Percentiles rank a stretch among this genome's conserved stretches.
phyloP scores from a whole-genome alignment of 2,888 invertebrate species.

The Drosophila setosimentum region DNA sequence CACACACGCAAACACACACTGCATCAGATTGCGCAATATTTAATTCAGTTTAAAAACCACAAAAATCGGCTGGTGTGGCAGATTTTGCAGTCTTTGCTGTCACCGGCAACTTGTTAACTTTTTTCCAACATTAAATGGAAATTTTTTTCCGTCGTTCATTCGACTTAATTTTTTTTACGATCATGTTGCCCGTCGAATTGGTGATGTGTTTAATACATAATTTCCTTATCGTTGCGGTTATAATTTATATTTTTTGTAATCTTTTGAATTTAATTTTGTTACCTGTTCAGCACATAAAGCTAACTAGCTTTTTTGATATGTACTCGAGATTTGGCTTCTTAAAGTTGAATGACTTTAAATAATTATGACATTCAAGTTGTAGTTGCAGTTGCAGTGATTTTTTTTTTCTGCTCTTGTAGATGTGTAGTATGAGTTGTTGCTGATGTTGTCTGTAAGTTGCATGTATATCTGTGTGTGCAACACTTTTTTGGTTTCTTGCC shows the following conservation, averaged over 20 bases:
- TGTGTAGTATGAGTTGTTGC: slow-evolving; percentile 9
- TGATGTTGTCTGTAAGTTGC: slow-evolving; percentile 16
- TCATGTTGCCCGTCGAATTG: slow-evolving; percentile 65
- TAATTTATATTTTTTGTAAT: slow-evolving; percentile 30
- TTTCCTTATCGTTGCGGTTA: slow-evolving; percentile 72
- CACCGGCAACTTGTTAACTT: slow-evolving; percentile 72
- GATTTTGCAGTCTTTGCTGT: slow-evolving; percentile 42
- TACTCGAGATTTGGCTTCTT: slow-evolving; percentile 68
- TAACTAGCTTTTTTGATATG: slow-evolving; percentile 46
- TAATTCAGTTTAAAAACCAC: slow-evolving; percentile 78
- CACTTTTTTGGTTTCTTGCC: slow-evolving; percentile 73
- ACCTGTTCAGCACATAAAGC: slow-evolving; percentile 13
- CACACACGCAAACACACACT: slow-evolving; percentile 19
- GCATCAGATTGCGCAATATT: slow-evolving; percentile 68
- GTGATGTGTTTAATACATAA: slow-evolving; percentile 78
- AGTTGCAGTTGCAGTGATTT: slow-evolving; percentile 17
- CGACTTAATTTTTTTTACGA: slow-evolving; percentile 30
- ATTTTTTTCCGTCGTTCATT: slow-evolving; percentile 66
- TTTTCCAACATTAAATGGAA: slow-evolving; percentile 71
- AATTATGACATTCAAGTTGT: slow-evolving; percentile 70
- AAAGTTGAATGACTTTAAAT: slow-evolving; percentile 74
- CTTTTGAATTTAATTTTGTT: slow-evolving; percentile 9
- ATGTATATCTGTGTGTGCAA: slow-evolving; percentile 32
- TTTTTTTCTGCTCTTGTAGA: neutral
- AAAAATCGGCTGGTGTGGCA: slow-evolving; percentile 70